phyloP scores from a whole-genome alignment of 2,113 vertebrate species.

The Elephas maximus region DNA sequence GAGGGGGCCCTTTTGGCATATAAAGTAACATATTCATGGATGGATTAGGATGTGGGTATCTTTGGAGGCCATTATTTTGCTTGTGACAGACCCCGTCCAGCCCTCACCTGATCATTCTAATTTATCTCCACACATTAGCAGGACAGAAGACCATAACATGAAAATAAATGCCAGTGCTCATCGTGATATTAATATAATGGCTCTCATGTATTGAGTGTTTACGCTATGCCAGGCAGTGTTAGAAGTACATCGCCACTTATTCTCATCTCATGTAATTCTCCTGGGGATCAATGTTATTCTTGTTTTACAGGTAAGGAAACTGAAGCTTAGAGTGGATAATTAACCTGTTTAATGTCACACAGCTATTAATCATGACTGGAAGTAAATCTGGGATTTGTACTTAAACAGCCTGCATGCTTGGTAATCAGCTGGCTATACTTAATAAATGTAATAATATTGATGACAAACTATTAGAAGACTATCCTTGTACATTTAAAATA shows the following conservation, averaged over 20 bases:
- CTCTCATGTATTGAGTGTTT: neutral
- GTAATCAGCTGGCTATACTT: neutral
- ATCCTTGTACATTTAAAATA: neutral
- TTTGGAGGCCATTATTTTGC: neutral
- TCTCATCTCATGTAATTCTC: neutral
- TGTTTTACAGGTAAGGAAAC: neutral
- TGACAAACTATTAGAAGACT: neutral
- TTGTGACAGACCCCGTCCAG: no score
- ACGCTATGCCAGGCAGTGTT: neutral
- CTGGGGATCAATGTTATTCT: neutral
- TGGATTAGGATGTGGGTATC: neutral
- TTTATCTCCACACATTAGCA: neutral
- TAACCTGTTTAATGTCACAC: neutral
- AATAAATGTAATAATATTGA: neutral
- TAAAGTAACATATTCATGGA: neutral
- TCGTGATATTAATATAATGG: neutral
- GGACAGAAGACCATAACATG: neutral
- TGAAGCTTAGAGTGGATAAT: neutral
- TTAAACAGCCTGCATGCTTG: neutral
- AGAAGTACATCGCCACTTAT: neutral
- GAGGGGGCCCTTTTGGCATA: neutral
- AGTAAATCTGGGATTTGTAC: neutral
- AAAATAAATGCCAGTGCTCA: neutral
- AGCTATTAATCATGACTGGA: neutral
- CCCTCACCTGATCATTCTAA: neutral